Conservation (phyloP, 2,797 vertebrate genomes). For the Oreonectes daqikongensis region DNA sequence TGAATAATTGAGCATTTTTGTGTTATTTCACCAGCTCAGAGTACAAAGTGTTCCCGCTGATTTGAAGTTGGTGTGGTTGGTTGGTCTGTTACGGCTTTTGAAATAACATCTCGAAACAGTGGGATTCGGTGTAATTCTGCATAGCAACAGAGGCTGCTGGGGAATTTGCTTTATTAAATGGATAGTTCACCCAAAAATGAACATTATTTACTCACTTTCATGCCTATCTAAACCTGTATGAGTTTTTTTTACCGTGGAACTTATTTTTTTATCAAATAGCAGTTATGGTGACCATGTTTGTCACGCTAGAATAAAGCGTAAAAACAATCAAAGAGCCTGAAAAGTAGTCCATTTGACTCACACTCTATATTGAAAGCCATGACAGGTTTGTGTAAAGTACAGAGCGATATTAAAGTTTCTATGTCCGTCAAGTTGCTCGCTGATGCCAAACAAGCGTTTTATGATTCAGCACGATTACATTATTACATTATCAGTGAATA, state of each 20-base stretch:
- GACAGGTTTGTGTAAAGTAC: too few relatives aligned
- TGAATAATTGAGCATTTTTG: conserved; percentile 49
- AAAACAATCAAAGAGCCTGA: neutral
- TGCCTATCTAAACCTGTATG: neutral
- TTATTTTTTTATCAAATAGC: neutral
- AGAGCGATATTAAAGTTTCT: neutral
- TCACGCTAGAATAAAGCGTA: neutral
- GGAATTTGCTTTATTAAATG: neutral
- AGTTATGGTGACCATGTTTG: neutral
- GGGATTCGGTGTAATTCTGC: neutral
- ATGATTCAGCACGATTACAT: neutral
- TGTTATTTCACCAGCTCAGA: conserved; percentile 46
- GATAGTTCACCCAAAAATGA: neutral
- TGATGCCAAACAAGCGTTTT: neutral
- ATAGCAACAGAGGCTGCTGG: neutral
- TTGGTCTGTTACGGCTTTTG: conserved; percentile 25
- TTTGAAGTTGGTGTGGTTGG: conserved; percentile 19
- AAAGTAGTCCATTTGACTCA: neutral
- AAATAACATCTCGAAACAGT: conserved; percentile 20
- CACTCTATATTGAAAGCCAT: neutral
- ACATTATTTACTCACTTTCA: neutral
- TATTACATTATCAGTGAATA: neutral
- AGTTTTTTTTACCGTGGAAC: neutral
- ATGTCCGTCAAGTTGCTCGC: neutral
- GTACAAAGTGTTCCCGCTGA: conserved; percentile 43